Evolutionary conservation across 2,797 vertebrate species (phyloP), one percentile per base, ranked within the genome.

Genomic region (Setipinna tenuifilis): DNA sequence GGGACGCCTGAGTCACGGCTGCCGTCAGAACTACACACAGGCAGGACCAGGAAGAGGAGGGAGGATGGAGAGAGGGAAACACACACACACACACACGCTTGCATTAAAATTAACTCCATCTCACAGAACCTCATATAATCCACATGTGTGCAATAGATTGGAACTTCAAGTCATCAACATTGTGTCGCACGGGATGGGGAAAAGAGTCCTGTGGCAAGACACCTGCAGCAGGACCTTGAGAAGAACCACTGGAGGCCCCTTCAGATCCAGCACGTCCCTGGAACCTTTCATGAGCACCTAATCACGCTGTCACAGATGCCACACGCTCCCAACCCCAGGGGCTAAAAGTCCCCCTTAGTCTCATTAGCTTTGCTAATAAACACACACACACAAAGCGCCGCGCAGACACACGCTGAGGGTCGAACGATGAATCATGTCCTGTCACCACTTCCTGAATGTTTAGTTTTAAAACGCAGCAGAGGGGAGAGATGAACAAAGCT

Each of bases 1-100:
- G 95, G 88, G 98, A 99, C 87, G 98, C 98, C 95, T 99, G 98
- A 92, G 98, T 99, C 94, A 99, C 98, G 92, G 98, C 98, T 94
- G 98, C 98, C 94, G 98, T 99, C 93, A 99, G 96, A 95, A 99
- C 98, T 99, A 87, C 65, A 83, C 23, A 85, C 6, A 59, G 3
- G 54, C 7, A 78, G 41, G 35, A 84, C 19, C 16, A 71, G 65
- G n/a, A 68, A 35, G 25, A 71, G 28, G 61, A 62, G 23, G n/a
- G 9, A 25, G 21, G n/a, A 3, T 21, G 9, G 21, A n/a, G 6
- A 62, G n/a, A n/a, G 10, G 21, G 6, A 54, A 19, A 17, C 16
- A 2, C 6, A 61, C 17, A 71, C 9, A 54, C 28, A 35, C 12
- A n/a, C 0, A 23, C 0, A n/a, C n/a, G n/a, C n/a, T n/a, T n/a